A percentile compares a stretch with the other conserved stretches of the same genome.
phyloP scores from a whole-genome alignment of 2,888 invertebrate genomes.

The Eristalis intricaria region DNA sequence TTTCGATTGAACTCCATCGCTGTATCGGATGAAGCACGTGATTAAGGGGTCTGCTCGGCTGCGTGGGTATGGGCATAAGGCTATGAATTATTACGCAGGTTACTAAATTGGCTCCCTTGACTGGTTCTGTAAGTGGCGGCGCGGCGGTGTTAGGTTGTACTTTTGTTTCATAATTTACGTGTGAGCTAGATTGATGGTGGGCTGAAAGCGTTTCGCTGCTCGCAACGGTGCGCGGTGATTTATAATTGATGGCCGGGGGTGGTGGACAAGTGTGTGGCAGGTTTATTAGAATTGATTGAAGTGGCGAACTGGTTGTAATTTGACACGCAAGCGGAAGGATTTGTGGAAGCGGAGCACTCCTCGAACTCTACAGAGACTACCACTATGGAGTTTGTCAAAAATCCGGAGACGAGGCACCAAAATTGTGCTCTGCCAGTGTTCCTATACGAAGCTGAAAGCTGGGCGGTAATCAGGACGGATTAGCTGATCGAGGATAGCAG shows the following conservation, averaged over 20 bases:
- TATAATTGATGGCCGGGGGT: neutral
- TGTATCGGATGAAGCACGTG: neutral
- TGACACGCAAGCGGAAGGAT: no score
- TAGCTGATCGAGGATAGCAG: no score
- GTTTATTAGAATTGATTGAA: neutral
- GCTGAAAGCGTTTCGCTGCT: neutral
- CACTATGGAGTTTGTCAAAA: no score
- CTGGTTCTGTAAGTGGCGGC: neutral
- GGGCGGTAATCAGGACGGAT: no score
- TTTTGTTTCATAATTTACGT: neutral
- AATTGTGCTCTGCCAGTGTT: no score
- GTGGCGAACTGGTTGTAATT: no score
- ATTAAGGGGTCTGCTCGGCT: neutral
- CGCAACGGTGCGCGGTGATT: neutral
- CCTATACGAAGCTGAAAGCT: no score
- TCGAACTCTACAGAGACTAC: no score
- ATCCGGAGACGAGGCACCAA: no score
- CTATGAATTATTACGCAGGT: neutral
- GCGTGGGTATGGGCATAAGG: neutral
- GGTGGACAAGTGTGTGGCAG: neutral
- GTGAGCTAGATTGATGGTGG: neutral
- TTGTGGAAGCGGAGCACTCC: no score
- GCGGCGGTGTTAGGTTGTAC: neutral
- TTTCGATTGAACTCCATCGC: slow-evolving; percentile 4
- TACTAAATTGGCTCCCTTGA: neutral